Conservation (phyloP, 2,888 invertebrate species). For the Stomorhina lunata region DNA sequence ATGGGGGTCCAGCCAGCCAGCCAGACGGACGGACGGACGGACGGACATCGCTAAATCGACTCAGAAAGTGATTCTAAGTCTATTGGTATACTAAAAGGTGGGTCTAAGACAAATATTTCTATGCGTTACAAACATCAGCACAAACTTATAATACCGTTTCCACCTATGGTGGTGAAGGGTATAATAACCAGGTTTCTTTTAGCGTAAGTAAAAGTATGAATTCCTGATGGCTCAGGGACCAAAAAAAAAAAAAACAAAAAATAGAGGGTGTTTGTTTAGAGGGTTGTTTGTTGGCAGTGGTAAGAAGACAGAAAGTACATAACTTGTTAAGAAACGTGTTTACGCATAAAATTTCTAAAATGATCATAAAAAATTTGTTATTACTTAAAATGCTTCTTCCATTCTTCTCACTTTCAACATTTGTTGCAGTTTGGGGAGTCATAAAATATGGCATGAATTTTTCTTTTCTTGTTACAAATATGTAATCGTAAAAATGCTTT, state of each 20-base stretch:
- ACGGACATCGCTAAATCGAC: too few relatives aligned
- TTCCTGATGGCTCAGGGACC: neutral
- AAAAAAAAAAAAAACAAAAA: too few relatives aligned
- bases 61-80: too few relatives aligned
- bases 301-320: slow-evolving; percentile 1
- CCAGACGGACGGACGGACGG: too few relatives aligned
- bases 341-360: slow-evolving; percentile 67
- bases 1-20: too few relatives aligned
- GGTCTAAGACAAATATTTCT: too few relatives aligned
- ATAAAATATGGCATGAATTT: slow-evolving; percentile 43
- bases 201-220: neutral
- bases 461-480: too few relatives aligned
- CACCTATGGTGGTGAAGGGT: too few relatives aligned
- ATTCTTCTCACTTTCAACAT: neutral
- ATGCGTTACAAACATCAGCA: too few relatives aligned
- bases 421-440: slow-evolving; percentile 54
- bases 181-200: too few relatives aligned
- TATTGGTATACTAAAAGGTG: too few relatives aligned
- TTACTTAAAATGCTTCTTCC: slow-evolving; percentile 9
- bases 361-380: slow-evolving; percentile 63
- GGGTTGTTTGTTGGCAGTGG: neutral
- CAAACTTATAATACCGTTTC: too few relatives aligned
- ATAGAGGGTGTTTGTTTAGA: neutral
- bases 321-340: slow-evolving; percentile 63
- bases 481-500: slow-evolving; percentile 44